Base-by-base conservation (phyloP, 2,797 vertebrate genomes). In the Syncerus caffer region DNA sequence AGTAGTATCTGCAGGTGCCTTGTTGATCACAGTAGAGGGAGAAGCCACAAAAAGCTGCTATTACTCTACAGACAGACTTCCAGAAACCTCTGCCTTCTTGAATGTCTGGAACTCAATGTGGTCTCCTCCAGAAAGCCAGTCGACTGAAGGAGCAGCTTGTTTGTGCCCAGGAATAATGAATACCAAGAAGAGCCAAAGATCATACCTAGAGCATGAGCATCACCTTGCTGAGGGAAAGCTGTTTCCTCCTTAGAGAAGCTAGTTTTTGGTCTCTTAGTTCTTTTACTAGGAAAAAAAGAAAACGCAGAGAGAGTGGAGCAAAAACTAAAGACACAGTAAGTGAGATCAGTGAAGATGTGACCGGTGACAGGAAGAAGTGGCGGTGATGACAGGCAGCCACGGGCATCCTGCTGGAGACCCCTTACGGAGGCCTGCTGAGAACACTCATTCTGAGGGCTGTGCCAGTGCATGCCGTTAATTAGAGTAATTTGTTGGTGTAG, bases 401-500 rank as follows among this genome's bases (percentile, higher is more conserved):
- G 11, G 29, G 15, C 58, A 0, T 47, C 71, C 19, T 57, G 16
- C 17, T 19, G n/a, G 83, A 10, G 25, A 47, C 23, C 53, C 45
- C 3, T 31, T 7, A 3, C 51, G 3, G 50, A 53, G 79, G 79
- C 51, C 31, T 53, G 6, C 4, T 21, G 50, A 25, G 57, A 53
- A 1, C 12, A 3, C 34, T 50, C 7, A 1, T 74, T 38, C 14
- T 55, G 51, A 38, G 87, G 42, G 50, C n/a, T 6, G 0, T 11
- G 23, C 27, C 50, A 14, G 3, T n/a, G 31, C 57, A 15, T 29
- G 3, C 12, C 16, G 8, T 34, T 51, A 14, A 5, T 29, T 51
- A 2, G 29, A 47, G 4, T 71, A 17, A 17, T 14, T 31, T 50
- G 55, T 51, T 1, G 0, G 0, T 42, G 57, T 7, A 6, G 3